Evolutionary conservation across 2,113 vertebrate species (phyloP).

Genomic region (Eonycteris spelaea): DNA sequence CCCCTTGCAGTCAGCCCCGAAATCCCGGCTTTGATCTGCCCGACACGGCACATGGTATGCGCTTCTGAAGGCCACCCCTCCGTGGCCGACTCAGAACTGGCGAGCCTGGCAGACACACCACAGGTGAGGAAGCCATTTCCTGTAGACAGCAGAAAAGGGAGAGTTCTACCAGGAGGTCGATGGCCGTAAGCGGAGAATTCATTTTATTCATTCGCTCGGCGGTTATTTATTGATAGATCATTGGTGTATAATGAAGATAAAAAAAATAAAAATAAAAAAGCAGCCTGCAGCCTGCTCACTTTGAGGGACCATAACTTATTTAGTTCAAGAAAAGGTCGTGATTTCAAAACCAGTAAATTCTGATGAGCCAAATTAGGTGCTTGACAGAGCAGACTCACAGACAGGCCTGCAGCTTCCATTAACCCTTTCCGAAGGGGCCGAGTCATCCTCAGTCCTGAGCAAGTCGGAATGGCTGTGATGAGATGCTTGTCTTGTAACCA

Average conservation of each 20-base stretch:
- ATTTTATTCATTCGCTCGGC: not conserved
- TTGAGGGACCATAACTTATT: constrained; percentile 27
- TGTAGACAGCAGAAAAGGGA: not conserved
- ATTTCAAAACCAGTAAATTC: not conserved
- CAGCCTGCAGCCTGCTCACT: not conserved
- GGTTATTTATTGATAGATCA: not conserved
- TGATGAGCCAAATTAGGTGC: not conserved
- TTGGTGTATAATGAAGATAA: not conserved
- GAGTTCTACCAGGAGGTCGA: not conserved
- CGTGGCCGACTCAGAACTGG: not conserved
- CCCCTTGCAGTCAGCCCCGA: constrained; percentile 29
- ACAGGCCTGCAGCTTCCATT: not conserved
- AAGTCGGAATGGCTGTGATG: not conserved
- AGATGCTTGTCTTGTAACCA: not conserved
- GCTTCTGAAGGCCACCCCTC: constrained; percentile 19
- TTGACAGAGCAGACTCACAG: not conserved
- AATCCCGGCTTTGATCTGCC: constrained; percentile 63
- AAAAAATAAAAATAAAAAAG: not conserved
- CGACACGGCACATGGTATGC: not conserved
- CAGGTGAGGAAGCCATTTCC: not conserved
- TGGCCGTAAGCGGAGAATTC: not conserved
- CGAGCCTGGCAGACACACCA: not conserved
- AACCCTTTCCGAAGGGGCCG: not conserved
- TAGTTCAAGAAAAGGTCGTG: not conserved
- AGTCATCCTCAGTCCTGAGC: not conserved